phyloP scores from a whole-genome alignment of 2,113 vertebrate genomes.

The Leiothrix lutea region DNA sequence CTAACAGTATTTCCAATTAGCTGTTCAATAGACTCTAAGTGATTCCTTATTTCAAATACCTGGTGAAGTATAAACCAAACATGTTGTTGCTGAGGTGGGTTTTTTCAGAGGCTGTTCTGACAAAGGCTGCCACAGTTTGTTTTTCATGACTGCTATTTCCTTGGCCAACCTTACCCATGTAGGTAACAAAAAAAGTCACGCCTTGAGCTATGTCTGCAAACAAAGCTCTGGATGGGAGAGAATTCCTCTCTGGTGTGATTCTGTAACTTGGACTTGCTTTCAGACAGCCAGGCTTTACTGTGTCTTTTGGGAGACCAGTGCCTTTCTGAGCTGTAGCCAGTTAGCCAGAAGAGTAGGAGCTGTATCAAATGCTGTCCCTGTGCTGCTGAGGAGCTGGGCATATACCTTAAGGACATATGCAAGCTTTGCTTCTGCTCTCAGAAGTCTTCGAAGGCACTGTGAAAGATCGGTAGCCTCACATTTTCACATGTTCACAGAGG shows the following conservation, averaged over 20 bases:
- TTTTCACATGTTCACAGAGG: background rate
- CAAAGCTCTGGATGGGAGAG: background rate
- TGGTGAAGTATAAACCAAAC: background rate
- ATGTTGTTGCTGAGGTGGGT: background rate
- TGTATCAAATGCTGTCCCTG: background rate
- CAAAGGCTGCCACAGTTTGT: background rate
- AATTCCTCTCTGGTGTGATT: background rate
- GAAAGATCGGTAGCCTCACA: rapidly evolving
- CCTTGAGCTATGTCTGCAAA: background rate
- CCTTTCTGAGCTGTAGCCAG: background rate
- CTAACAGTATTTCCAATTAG: background rate
- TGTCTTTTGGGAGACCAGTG: background rate
- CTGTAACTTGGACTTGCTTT: background rate
- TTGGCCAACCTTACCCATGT: background rate
- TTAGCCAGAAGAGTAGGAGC: background rate
- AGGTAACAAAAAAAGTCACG: rapidly evolving
- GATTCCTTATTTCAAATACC: background rate
- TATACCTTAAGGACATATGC: rapidly evolving
- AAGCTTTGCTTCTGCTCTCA: background rate
- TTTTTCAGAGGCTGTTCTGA: background rate
- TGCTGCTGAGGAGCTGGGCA: background rate
- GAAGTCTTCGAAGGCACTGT: background rate
- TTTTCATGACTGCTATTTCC: background rate
- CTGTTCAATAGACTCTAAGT: background rate
- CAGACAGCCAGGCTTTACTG: background rate